Conservation (phyloP, 35 echinoderm and acorn worm genomes). For the Heliocidaris tuberculata region DNA sequence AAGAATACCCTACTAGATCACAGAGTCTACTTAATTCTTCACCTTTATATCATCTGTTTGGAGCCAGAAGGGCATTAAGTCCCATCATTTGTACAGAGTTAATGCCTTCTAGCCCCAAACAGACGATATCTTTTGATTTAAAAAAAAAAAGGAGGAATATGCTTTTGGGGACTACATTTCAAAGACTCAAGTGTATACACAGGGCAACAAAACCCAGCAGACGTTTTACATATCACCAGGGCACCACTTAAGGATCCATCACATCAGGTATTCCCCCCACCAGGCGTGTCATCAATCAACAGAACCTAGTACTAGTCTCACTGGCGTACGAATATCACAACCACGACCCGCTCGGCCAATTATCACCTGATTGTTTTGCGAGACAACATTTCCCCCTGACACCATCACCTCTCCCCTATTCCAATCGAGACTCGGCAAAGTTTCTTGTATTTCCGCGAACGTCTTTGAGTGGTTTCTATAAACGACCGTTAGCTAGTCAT, state of each 20-base stretch:
- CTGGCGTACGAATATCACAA: not conserved
- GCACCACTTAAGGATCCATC: not conserved
- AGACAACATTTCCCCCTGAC: slow-evolving; percentile 21
- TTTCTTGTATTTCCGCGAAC: not conserved
- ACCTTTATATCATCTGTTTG: too few relatives aligned
- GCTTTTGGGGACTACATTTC: not conserved
- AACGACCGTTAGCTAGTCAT: not conserved
- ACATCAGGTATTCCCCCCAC: not conserved
- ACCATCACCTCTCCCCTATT: not conserved
- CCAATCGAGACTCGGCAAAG: slow-evolving; percentile 19
- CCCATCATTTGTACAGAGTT: too few relatives aligned
- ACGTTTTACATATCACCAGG: not conserved
- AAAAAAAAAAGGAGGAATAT: not conserved
- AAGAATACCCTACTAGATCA: too few relatives aligned
- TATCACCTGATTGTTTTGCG: slow-evolving; percentile 26
- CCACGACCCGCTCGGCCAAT: slow-evolving; percentile 17
- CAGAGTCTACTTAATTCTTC: too few relatives aligned
- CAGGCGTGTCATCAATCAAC: not conserved
- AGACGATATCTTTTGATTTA: not conserved
- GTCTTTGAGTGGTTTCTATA: not conserved
- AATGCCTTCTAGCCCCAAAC: too few relatives aligned
- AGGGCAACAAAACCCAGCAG: not conserved
- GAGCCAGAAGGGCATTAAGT: too few relatives aligned
- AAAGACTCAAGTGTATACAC: too few relatives aligned
- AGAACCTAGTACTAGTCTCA: not conserved